Evolutionary conservation across 1,140 invertebrate genomes (phyloP).

Genomic region (Rhagoletis zephyria): DNA sequence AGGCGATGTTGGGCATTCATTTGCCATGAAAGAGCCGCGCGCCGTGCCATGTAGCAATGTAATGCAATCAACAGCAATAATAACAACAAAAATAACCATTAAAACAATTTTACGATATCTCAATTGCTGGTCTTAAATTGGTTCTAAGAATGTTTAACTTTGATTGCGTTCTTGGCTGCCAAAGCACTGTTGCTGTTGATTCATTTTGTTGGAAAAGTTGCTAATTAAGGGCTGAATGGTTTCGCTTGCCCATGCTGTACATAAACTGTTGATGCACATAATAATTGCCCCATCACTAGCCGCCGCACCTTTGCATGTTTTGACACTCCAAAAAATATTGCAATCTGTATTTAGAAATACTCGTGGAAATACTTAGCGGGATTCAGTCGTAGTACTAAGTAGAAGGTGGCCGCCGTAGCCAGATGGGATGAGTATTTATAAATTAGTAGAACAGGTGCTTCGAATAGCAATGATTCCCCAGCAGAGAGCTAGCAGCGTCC

Average conservation of each 20-base stretch:
- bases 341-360: neutral
- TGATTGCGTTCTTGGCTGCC: neutral
- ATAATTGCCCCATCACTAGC: neutral
- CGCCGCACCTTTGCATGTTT: neutral
- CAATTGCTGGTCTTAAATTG: conserved; percentile 7
- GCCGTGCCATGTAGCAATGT: conserved; percentile 13
- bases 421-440: no score
- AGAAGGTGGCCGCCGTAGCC: no score
- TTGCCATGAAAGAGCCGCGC: neutral
- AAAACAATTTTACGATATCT: conserved; percentile 27
- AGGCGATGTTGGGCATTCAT: neutral
- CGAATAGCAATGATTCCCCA: no score
- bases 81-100: conserved; percentile 38
- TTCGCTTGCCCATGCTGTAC: neutral
- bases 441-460: no score
- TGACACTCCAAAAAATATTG: neutral
- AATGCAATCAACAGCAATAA: conserved; percentile 27
- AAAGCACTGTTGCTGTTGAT: neutral
- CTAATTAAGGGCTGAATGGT: conserved; percentile 20
- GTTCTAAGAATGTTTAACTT: conserved; percentile 11
- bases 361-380: neutral
- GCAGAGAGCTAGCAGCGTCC: no score
- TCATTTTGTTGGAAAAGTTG: conserved; percentile 6
- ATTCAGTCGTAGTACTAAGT: no score
- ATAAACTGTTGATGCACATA: neutral